Conservation (phyloP, 2,888 invertebrate species). For the Rhamphomyia laevipes region DNA sequence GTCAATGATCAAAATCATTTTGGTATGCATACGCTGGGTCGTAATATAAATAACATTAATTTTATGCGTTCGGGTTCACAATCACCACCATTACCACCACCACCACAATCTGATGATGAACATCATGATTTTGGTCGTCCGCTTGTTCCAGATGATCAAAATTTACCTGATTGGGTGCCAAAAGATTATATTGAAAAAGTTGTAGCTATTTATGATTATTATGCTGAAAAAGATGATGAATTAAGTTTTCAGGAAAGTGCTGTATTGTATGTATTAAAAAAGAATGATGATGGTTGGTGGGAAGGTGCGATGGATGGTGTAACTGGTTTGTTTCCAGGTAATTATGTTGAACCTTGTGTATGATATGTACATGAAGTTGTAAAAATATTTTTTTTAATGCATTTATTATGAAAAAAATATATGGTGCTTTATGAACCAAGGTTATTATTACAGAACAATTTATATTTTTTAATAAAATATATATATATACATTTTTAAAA, state of each 20-base stretch:
- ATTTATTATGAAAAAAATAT: too few species aligned
- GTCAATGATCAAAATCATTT: conserved; percentile 20
- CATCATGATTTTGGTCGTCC: conserved; percentile 59
- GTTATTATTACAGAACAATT: too few species aligned
- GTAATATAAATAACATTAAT: conserved; percentile 17
- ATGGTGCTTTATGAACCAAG: too few species aligned
- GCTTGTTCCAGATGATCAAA: conserved; percentile 67
- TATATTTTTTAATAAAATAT: too few species aligned
- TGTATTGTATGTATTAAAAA: conserved; percentile 89
- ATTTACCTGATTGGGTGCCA: conserved; percentile 79
- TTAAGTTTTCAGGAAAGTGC: conserved; percentile 88
- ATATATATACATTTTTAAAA: too few species aligned
- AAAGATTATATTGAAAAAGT: conserved; percentile 88
- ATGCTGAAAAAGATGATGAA: conserved; percentile 91
- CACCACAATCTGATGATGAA: conserved; percentile 60
- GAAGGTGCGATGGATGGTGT: conserved; percentile 93
- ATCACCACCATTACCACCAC: conserved; percentile 72
- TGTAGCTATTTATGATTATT: conserved; percentile 92
- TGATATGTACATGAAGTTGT: conserved; percentile 31
- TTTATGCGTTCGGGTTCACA: conserved; percentile 41
- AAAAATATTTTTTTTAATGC: too few species aligned
- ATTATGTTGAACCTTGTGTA: conserved; percentile 88
- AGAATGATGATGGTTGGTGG: conserved; percentile 98
- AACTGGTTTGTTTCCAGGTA: conserved; percentile 93
- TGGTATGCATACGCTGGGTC: conserved; percentile 32